Conservation (phyloP, 2,797 vertebrate genomes). For the Pogoniulus pusillus region DNA sequence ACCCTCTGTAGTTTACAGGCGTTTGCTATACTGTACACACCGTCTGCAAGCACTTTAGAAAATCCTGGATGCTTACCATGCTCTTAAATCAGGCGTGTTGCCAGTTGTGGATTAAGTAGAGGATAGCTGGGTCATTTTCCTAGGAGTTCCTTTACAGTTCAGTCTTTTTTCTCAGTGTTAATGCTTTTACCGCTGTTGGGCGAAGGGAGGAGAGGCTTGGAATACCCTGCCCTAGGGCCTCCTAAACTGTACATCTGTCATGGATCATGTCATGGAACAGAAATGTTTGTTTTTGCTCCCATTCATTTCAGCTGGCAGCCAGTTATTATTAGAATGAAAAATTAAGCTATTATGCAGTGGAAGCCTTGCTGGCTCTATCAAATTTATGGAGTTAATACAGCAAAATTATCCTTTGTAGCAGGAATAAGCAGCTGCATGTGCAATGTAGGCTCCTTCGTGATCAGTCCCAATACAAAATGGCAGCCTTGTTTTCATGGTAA, state of each 20-base stretch:
- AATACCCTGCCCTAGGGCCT: constrained; percentile 63
- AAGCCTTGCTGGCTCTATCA: constrained; percentile 72
- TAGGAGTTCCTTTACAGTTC: constrained; percentile 61
- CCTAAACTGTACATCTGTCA: constrained; percentile 68
- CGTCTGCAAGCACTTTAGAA: constrained; percentile 59
- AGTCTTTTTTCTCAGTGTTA: constrained; percentile 59
- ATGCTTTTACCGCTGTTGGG: constrained; percentile 54
- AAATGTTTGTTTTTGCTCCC: constrained; percentile 77
- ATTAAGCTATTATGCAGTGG: constrained; percentile 75
- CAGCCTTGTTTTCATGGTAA: constrained; percentile 4
- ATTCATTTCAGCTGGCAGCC: constrained; percentile 76
- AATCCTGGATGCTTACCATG: constrained; percentile 45
- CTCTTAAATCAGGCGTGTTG: constrained; percentile 51
- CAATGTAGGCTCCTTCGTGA: constrained; percentile 40
- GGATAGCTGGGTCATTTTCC: constrained; percentile 59
- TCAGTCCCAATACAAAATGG: constrained; percentile 65
- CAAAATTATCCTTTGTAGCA: constrained; percentile 72
- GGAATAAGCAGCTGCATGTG: constrained; percentile 66
- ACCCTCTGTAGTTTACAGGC: background rate
- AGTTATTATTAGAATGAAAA: constrained; percentile 81
- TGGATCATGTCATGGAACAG: constrained; percentile 70
- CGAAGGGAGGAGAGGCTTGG: constrained; percentile 44
- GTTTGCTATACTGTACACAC: background rate
- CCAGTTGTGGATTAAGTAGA: constrained; percentile 58
- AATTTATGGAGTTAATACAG: constrained; percentile 77